These are phyloP conservation scores for Danaus melanippus DNA, from an alignment of 1,140 invertebrate genomes.

Conservation along the genomic window DNA sequence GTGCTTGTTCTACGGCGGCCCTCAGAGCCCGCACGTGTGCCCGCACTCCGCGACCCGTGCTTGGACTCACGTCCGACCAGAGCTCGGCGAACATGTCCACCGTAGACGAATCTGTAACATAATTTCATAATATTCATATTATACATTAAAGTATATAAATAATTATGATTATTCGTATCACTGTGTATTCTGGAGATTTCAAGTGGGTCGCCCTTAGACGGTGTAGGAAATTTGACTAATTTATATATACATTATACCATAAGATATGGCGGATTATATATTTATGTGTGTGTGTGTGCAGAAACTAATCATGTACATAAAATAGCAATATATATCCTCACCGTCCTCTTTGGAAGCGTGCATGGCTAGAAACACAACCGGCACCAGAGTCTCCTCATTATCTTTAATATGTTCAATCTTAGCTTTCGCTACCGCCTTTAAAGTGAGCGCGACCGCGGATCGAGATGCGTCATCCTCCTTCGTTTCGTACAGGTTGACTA, in stretches of 20 bases:
- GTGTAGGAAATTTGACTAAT: too few relatives aligned
- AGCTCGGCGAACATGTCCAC: constrained; percentile 89
- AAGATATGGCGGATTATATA: too few relatives aligned
- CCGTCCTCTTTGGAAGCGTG: constrained; percentile 81
- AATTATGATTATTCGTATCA: too few relatives aligned
- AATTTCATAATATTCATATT: too few relatives aligned
- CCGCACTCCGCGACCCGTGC: constrained; percentile 84
- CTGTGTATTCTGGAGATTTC: too few relatives aligned
- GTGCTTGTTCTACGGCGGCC: constrained; percentile 76
- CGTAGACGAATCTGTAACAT: constrained; percentile 62
- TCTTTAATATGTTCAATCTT: constrained; percentile 88
- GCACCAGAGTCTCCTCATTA: constrained; percentile 84
- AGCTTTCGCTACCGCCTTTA: constrained; percentile 87
- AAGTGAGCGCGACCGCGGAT: constrained; percentile 82
- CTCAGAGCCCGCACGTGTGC: constrained; percentile 84
- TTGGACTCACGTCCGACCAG: constrained; percentile 89
- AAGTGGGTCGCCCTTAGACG: too few relatives aligned
- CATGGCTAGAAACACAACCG: constrained; percentile 91
- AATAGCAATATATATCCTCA: constrained; percentile 20
- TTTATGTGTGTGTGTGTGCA: too few relatives aligned
- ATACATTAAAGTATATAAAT: too few relatives aligned
- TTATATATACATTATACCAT: too few relatives aligned
- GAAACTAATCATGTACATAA: too few relatives aligned
- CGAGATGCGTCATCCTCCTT: constrained; percentile 79
- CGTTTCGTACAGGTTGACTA: constrained; percentile 84